phyloP scores from a whole-genome alignment of 2,797 vertebrate genomes.

The Muscicapa comitata region DNA sequence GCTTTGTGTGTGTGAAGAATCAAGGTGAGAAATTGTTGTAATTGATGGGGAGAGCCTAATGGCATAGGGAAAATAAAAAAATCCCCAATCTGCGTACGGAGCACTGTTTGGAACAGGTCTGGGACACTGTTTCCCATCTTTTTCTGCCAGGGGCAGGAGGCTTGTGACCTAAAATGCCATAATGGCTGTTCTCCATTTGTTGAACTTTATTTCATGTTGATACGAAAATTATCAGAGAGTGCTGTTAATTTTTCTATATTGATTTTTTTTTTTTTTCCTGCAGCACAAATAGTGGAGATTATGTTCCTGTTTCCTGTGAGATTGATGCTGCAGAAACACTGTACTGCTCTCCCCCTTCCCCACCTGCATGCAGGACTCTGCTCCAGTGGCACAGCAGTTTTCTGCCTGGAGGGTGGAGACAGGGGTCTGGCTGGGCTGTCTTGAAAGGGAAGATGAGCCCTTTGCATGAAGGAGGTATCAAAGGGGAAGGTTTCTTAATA shows the following conservation, averaged over 20 bases:
- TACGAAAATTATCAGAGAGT: background rate
- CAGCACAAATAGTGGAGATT: background rate
- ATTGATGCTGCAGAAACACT: no score
- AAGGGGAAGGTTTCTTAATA: background rate
- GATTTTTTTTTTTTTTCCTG: background rate
- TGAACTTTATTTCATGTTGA: background rate
- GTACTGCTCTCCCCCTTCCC: background rate
- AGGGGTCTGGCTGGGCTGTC: background rate
- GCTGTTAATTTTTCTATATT: accelerated
- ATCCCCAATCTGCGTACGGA: background rate
- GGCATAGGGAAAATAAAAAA: background rate
- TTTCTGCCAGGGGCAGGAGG: background rate
- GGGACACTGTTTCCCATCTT: background rate
- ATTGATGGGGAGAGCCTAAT: accelerated
- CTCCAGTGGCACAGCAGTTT: background rate
- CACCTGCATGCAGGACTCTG: background rate
- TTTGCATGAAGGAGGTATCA: background rate
- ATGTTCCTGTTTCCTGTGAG: background rate
- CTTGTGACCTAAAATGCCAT: accelerated
- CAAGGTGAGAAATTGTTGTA: background rate
- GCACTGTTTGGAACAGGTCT: background rate
- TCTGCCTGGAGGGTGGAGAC: background rate
- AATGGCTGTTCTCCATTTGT: background rate
- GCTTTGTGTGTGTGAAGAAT: background rate
- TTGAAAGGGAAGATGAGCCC: background rate